phyloP scores from a whole-genome alignment of 2,113 vertebrate genomes.

The Syngnathus typhle region DNA sequence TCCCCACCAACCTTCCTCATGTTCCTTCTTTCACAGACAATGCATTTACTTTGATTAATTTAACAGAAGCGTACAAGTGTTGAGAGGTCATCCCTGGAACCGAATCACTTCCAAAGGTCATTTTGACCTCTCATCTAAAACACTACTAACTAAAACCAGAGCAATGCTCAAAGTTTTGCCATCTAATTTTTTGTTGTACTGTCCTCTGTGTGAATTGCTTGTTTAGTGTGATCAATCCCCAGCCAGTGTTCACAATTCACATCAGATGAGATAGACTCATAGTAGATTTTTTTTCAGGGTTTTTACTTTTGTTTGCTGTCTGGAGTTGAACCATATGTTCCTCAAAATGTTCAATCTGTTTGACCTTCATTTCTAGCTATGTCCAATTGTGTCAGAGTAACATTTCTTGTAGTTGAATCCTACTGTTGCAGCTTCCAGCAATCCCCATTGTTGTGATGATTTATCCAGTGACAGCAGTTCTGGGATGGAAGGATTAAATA shows the following conservation, averaged over 20 bases:
- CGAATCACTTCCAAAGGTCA: not conserved
- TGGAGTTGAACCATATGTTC: not conserved
- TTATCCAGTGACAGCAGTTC: constrained; percentile 30
- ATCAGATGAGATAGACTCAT: not conserved
- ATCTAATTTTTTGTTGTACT: not conserved
- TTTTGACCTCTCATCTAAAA: not conserved
- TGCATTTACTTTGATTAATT: not conserved
- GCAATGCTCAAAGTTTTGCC: not conserved
- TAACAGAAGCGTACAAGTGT: not conserved
- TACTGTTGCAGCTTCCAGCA: not conserved
- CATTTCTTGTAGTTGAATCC: not conserved
- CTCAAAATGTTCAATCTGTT: not conserved
- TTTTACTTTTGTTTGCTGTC: not conserved
- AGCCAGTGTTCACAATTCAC: not conserved
- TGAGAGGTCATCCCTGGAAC: not conserved
- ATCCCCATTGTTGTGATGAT: constrained; percentile 37
- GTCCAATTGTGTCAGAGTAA: constrained; percentile 1
- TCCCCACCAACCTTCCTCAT: constrained; percentile 18
- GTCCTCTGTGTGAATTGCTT: not conserved
- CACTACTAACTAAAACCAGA: not conserved
- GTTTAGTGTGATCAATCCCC: not conserved
- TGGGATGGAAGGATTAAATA: constrained; percentile 50
- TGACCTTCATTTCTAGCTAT: not conserved
- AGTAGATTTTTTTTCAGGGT: not conserved
- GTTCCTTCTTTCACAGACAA: not conserved